Evolutionary conservation across 2,113 vertebrate species (phyloP), one percentile per base, ranked within the genome.

Genomic region (Helogale parvula): DNA sequence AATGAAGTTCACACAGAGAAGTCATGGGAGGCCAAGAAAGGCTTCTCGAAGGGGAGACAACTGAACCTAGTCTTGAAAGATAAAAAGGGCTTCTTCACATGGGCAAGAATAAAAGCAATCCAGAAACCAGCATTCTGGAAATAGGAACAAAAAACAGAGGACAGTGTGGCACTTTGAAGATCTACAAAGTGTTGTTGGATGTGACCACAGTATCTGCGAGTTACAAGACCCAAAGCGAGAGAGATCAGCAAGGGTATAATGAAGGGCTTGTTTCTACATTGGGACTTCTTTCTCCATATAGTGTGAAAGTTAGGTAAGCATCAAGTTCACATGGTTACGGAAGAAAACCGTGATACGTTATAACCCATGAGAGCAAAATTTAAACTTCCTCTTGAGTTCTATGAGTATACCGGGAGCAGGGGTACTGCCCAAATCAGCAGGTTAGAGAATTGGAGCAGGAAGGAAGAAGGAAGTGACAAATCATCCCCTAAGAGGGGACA

Each of bases 71-170:
- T 71, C 72, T 57, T 92, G 19, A 95, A 93, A 23, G 23, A 90
- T 71, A 72, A 94, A 69, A 88, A 57, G 63, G 66, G 90, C 80
- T 57, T 92, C 84, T 92, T 92, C 31, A 23, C 21, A 60, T 31
- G 21, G 50, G 65, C 80, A 90, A 90, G 10, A 77, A n/a, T 69
- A 85, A 89, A 84, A 81, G 27, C 29, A 38, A 72, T 79, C 69
- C 54, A 92, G 94, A 86, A 92, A 93, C 66, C 23, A 74, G 57
- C 7, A 38, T 33, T 93, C 33, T 3, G 25, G 80, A 94, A 71
- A 38, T 2, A 50, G 88, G 52, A 74, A 52, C 23, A 79, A 68
- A 81, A 82, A 29, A 50, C n/a, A 41, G 9, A 16, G 60, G 65
- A 77, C 19, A 81, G 35, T 17, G 1, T 2, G 19, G 38, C n/a